A percentile compares a stretch with the other conserved stretches of the same genome.
Evolutionary conservation across 1,140 invertebrate species (phyloP).

Genomic region (Drosophila auraria): DNA sequence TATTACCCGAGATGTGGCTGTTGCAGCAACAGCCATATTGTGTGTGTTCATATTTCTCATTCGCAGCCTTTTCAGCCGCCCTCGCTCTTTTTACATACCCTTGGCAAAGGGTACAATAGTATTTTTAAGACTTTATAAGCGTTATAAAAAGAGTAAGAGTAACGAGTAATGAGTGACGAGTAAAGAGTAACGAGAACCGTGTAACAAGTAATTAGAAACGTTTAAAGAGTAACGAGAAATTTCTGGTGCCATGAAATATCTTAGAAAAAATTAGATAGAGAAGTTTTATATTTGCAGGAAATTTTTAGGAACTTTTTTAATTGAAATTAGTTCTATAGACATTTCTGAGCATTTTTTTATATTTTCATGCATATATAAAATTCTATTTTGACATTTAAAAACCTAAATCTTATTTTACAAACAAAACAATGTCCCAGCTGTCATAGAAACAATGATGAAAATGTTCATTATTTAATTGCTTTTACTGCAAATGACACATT

Average conservation of each 20-base stretch:
- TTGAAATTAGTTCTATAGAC: too few species aligned
- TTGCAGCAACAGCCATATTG: constrained; percentile 41
- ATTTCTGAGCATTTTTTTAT: neutral
- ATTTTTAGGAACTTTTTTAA: neutral
- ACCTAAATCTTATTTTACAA: too few species aligned
- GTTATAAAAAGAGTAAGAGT: neutral
- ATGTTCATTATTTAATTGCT: neutral
- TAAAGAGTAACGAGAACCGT: neutral
- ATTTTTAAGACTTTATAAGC: neutral
- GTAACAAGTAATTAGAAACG: too few species aligned
- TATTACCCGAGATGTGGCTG: constrained; percentile 32
- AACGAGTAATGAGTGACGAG: neutral
- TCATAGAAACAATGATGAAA: neutral
- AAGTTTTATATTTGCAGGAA: neutral
- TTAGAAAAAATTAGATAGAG: neutral
- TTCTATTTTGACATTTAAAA: too few species aligned
- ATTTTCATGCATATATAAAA: neutral
- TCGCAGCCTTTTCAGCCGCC: constrained; percentile 13
- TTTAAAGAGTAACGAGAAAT: neutral
- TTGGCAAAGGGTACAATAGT: neutral
- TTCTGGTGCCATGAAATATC: too few species aligned
- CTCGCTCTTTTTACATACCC: constrained; percentile 29
- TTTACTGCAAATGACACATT: too few species aligned
- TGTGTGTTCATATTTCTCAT: constrained; percentile 50
- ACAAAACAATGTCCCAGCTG: too few species aligned